Conservation (phyloP, 2,113 vertebrate species). For the Leptodactylus fuscus region DNA sequence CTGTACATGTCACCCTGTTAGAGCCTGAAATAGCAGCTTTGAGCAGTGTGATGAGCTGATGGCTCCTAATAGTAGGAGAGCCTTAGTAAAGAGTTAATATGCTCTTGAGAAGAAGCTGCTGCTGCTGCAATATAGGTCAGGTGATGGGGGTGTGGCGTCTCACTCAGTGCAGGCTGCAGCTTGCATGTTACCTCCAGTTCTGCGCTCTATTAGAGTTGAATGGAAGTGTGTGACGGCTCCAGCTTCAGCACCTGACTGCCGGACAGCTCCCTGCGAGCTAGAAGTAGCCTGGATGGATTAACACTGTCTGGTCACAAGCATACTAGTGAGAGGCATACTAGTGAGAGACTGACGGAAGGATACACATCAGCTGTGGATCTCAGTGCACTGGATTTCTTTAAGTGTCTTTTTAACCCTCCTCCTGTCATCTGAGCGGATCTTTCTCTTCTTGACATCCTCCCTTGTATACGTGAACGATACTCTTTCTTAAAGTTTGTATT, state of each 20-base stretch:
- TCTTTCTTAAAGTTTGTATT: conserved; percentile 38
- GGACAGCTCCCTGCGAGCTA: conserved; percentile 37
- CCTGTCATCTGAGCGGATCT: not conserved
- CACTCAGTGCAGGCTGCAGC: conserved; percentile 45
- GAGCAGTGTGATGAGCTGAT: conserved; percentile 27
- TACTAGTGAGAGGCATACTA: conserved; percentile 25
- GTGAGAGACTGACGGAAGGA: not conserved
- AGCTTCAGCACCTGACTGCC: conserved; percentile 26
- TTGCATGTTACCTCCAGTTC: conserved; percentile 28
- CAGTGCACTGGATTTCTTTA: conserved; percentile 28
- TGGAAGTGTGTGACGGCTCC: not conserved
- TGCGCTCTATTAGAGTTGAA: conserved; percentile 11
- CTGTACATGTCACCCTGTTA: conserved; percentile 22
- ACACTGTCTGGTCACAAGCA: not conserved
- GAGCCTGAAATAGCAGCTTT: not conserved
- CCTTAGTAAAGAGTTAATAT: conserved; percentile 49
- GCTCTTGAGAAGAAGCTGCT: conserved; percentile 48
- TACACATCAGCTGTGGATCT: not conserved
- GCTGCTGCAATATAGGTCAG: conserved; percentile 59
- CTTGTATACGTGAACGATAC: not conserved
- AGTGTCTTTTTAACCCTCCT: not conserved
- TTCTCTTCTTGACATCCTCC: not conserved
- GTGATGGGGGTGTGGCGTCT: conserved; percentile 56
- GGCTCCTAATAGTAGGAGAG: conserved; percentile 30
- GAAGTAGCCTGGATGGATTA: conserved; percentile 19